Base-by-base conservation (phyloP, 2,888 invertebrate species). In the Xylocampa areola region DNA sequence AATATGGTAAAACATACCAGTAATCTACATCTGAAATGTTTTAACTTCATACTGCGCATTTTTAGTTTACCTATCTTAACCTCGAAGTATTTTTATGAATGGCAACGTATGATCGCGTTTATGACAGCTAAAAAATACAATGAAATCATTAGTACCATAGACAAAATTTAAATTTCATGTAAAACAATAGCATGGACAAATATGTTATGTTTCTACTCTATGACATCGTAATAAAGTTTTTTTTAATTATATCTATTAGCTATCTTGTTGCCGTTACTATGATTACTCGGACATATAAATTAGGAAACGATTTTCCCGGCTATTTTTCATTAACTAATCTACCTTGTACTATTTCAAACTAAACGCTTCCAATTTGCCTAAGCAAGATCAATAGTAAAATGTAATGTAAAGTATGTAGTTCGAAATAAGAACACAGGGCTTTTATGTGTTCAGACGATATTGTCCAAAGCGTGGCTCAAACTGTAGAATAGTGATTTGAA, bases 401-500 rank as follows among this genome's bases (percentile, higher is more conserved):
- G 11, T 33, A 8, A 41, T 19, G 21, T 37, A 55, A 67, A 41
- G 35, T 57, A 53, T 51, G 29, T 70, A 62, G 45, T 61, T 61
- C 39, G 39, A 36, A 40, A 51, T 58, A 68, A 65, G 84, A 83
- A 85, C 86, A 83, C 87, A 87, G 88, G 88, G 86, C 84, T 68
- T 53, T 54, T 62, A 80, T 82, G 86, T 90, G 89, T 89, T 89
- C 90, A 85, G 70, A 77, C 76, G 76, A 77, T 71, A 68, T 73
- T 75, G 78, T 80, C 78, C 76, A 77, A 80, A 78, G 64, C 64
- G 77, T 68, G 80, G 87, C 87, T 86, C 87, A 87, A 87, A 85
- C 77, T 69, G 40, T 80, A 77, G 76, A 66, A 62, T 74, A 76
- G 74, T 68, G 73, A 69, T 72, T 69, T 76, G 72, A 68, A 40